phyloP scores from a whole-genome alignment of 1,140 invertebrate species.

The Zaprionus capensis region DNA sequence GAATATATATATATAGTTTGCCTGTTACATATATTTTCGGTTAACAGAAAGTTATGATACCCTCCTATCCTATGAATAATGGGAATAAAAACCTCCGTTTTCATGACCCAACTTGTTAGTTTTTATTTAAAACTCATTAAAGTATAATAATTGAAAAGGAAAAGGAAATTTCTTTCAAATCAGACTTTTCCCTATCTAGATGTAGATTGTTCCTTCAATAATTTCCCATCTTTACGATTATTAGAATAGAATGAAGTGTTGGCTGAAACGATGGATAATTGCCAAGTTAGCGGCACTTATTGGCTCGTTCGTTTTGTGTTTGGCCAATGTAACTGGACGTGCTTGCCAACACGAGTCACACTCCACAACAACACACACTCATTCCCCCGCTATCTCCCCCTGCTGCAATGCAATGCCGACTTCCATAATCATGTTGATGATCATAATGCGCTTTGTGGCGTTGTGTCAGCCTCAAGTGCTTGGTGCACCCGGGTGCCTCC shows the following conservation, averaged over 20 bases:
- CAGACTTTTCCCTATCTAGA: neutral
- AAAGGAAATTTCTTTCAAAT: too few relatives aligned
- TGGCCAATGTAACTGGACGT: constrained; percentile 8
- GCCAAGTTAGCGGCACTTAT: constrained; percentile 25
- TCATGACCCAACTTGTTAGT: too few relatives aligned
- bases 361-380: neutral
- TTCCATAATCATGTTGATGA: constrained; percentile 68
- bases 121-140: too few relatives aligned
- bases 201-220: neutral
- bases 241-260: constrained; percentile 17
- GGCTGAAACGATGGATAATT: constrained; percentile 14
- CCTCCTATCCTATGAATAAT: too few relatives aligned
- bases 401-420: constrained; percentile 1
- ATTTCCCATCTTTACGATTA: constrained; percentile 14
- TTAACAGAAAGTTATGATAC: too few relatives aligned
- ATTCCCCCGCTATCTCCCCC: neutral
- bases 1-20: too few relatives aligned
- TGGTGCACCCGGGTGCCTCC: constrained; percentile 29
- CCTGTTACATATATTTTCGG: too few relatives aligned
- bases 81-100: too few relatives aligned
- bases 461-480: constrained; percentile 72
- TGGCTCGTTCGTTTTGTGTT: constrained; percentile 11
- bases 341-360: constrained; percentile 19
- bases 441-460: constrained; percentile 78
- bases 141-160: too few relatives aligned